Evolutionary conservation across 2,888 invertebrate species (phyloP), one percentile per base, ranked within the genome.

Genomic region (Ariolimax columbianus): DNA sequence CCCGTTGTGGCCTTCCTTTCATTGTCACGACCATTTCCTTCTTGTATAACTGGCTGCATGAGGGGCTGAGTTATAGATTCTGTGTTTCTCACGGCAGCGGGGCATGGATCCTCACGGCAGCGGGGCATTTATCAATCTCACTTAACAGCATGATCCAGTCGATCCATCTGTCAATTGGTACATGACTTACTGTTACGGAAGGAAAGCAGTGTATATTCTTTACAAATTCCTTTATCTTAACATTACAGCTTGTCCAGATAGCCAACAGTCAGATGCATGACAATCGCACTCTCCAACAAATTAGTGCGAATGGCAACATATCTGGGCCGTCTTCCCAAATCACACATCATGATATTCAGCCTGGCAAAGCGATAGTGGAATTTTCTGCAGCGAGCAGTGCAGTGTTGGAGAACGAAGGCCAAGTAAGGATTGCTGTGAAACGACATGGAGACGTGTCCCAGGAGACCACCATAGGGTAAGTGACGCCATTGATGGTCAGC

Each of bases 331-430:
- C 36, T 36, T 72, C 82, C n/a, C 30, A n/a, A n/a, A n/a, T n/a
- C n/a, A n/a, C 47, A 3, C 92, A 93, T 85, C 87, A 92, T 19
- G 88, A 88, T 36, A 94, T 94, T 30, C 92, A 93, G 47, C 91
- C 91, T 0, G 92, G 90, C 51, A 94, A 94, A 88, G 94, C 95
- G 2, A 93, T 95, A 14, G 89, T 96, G 11, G 95, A 95, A 91
- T 95, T 96, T 90, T 94, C 95, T 47, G 94, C 95, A 1, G 94
- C 95, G 0, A 94, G 95, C 1, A 94, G 94, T 86, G 95, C 95
- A 30, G 95, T 95, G 0, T 92, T 95, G 89, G 96, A 96, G 91
- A 95, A 95, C 87, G 94, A 94, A 68, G 92, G 93, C n/a, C 90
- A 91, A 72, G 94, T 94, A 17, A 83, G 92, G 11, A 93, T 95